These are phyloP conservation scores for Pristionchus fissidentatus DNA, from an alignment of 2,888 invertebrate genomes.

Conservation along the genomic window DNA sequence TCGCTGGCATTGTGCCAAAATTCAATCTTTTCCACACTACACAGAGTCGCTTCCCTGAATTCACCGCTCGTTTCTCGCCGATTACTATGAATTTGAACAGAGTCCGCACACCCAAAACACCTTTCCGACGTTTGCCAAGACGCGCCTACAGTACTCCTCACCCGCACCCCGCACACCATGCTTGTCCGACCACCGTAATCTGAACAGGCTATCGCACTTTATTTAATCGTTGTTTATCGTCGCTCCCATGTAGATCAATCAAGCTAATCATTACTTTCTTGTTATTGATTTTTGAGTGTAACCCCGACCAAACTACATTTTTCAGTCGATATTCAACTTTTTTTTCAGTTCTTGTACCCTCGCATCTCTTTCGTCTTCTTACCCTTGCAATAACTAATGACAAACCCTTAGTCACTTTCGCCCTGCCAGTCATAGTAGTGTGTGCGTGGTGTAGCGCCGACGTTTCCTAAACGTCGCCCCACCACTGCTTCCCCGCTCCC, in stretches of 20 bases:
- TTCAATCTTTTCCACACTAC: background rate
- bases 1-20: background rate
- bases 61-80: slow-evolving; percentile 11
- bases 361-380: slow-evolving; percentile 4
- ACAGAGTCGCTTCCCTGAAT: background rate
- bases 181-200: slow-evolving; percentile 42
- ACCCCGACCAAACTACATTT: background rate
- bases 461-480: background rate
- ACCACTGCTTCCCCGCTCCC: background rate
- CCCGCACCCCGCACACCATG: background rate
- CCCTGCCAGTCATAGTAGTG: slow-evolving; percentile 9
- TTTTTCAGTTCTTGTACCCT: background rate
- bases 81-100: background rate
- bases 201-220: slow-evolving; percentile 12
- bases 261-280: no score
- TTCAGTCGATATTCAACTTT: background rate
- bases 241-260: no score
- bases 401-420: background rate
- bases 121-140: background rate
- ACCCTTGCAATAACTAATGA: slow-evolving; percentile 40
- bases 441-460: background rate
- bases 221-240: background rate
- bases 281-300: background rate
- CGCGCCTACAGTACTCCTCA: slow-evolving; percentile 40
- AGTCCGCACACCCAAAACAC: background rate